Evolutionary conservation across 2,113 vertebrate species (phyloP).

Genomic region (Dicaeum eximium): DNA sequence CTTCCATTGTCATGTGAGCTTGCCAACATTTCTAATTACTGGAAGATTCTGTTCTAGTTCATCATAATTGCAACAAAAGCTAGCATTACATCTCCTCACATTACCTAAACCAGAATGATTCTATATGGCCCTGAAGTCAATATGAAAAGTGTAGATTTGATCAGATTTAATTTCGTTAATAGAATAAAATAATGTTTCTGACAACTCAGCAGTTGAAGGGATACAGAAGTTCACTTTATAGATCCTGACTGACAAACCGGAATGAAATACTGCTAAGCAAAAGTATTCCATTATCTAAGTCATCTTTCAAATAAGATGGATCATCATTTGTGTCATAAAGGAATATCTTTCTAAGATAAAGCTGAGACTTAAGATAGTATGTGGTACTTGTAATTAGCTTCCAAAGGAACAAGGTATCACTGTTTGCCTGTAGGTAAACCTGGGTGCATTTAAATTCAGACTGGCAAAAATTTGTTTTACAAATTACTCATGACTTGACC

Average conservation of each 20-base stretch:
- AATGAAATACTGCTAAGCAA: neutral
- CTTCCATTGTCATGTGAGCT: neutral
- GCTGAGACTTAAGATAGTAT: neutral
- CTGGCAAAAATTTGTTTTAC: neutral
- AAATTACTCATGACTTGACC: neutral
- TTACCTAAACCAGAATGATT: neutral
- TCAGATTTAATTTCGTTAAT: neutral
- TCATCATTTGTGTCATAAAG: neutral
- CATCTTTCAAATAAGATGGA: neutral
- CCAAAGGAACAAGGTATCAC: neutral
- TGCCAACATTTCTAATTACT: neutral
- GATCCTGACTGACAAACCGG: neutral
- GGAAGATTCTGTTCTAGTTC: neutral
- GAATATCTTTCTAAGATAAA: neutral
- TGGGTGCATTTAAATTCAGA: neutral
- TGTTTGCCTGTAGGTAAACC: neutral
- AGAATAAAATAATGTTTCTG: neutral
- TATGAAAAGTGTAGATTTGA: neutral
- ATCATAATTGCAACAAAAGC: neutral
- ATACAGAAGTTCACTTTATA: neutral
- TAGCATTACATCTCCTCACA: neutral
- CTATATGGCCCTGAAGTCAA: fast-evolving
- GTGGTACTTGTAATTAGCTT: neutral
- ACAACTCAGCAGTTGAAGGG: neutral
- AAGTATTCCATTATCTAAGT: neutral